Percentiles rank a stretch among this genome's conserved stretches.
phyloP scores from a whole-genome alignment of 2,797 vertebrate species.

The Chelon auratus region DNA sequence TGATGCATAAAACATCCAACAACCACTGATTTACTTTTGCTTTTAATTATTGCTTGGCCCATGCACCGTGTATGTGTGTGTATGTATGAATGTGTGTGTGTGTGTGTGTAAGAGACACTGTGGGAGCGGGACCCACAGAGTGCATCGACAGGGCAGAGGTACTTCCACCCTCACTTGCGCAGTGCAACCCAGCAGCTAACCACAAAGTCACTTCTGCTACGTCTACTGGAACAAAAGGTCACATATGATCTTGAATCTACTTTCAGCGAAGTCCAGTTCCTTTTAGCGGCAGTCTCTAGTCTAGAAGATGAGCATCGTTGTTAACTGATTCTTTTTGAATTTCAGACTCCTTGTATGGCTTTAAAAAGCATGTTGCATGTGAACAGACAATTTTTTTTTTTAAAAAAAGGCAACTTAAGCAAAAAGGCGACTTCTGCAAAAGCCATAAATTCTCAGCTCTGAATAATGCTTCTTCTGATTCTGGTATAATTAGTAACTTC shows the following conservation, averaged over 20 bases:
- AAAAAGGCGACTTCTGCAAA: neutral
- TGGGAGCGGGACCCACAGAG: constrained; percentile 60
- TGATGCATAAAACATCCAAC: constrained; percentile 77
- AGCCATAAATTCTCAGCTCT: neutral
- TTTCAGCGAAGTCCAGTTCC: constrained; percentile 61
- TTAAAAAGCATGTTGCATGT: neutral
- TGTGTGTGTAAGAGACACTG: constrained; percentile 27
- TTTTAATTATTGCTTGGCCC: constrained; percentile 76
- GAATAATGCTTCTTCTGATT: neutral
- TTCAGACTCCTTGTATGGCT: neutral
- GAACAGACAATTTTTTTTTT: too few species aligned
- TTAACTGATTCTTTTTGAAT: neutral
- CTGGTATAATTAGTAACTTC: neutral
- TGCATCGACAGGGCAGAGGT: constrained; percentile 75
- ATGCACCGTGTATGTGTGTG: constrained; percentile 9
- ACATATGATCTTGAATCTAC: constrained; percentile 44
- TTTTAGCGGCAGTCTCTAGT: constrained; percentile 8
- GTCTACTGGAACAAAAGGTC: constrained; percentile 70
- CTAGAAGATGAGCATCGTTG: neutral
- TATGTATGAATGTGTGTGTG: constrained; percentile 11
- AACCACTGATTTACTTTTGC: constrained; percentile 77
- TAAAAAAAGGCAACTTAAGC: neutral
- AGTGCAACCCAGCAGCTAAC: constrained; percentile 62
- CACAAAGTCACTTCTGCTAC: constrained; percentile 78
- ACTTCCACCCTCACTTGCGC: constrained; percentile 68